Base-by-base conservation (phyloP, 2,113 vertebrate species). In the Macquaria ambigua region DNA sequence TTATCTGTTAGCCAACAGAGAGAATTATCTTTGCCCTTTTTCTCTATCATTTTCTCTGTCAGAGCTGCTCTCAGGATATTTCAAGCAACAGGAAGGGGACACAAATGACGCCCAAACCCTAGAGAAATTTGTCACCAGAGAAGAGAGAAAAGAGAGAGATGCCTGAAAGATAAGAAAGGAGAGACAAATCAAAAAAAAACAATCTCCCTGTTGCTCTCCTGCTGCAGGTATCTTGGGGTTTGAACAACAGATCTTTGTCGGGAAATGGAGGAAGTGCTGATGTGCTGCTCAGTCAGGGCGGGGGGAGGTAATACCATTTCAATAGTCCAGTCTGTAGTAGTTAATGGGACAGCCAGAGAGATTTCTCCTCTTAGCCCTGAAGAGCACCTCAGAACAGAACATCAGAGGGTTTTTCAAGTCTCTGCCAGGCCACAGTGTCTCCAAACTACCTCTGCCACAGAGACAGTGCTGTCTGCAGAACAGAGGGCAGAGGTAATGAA, bases 401-500 rank as follows among this genome's bases (percentile, higher is more conserved):
- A 79, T 92, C 80, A 90, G 87, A 90, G 64, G 83, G 63, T 4
- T 77, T 81, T 75, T 88, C 37, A 82, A 87, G 80, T 81, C 61
- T 71, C 62, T 84, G 85, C 83, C 83, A 74, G 91, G 81, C 90
- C 89, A 71, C 66, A 61, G 83, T 53, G 69, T 63, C 81, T 89
- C 80, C 53, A 81, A 82, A 87, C 87, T 64, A 31, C 69, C 71
- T 75, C 56, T 55, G 84, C 80, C 78, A 81, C 70, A 74, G 86
- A 25, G 77, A 72, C 86, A 46, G 77, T 28, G 72, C 71, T 76
- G 86, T 87, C 80, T 91, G 85, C 66, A 50, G 81, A 85, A 76
- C 89, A 86, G 72, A 89, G 86, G 86, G 76, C 81, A 87, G 85
- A 62, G 83, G 83, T 83, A 83, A 85, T 83, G 69, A 86, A 83